Evolutionary conservation across 2,113 vertebrate species (phyloP), one percentile per base, ranked within the genome.

Genomic region (Bostrychus sinensis): DNA sequence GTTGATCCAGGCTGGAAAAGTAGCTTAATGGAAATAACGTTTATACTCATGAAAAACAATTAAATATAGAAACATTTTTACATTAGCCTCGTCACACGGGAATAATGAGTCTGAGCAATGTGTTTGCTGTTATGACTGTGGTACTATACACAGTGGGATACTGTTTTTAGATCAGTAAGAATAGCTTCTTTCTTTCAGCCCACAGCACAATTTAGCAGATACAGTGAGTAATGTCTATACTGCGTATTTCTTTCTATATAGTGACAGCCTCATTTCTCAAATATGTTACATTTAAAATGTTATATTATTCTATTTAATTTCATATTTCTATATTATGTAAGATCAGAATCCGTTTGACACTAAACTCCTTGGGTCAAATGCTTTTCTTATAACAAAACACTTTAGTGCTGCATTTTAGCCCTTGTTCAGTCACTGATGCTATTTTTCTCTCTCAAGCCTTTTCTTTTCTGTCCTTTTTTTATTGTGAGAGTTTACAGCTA

Each of bases 381-480:
- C 7, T 30, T 30, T 30, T 30, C 4, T 30, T 3, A 7, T 7
- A 30, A 30, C 28, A 30, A 30, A 7, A 30, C 28, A 30, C 28
- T 30, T 30, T 7, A 30, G 28, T 4, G 28, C 28, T 30, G 3
- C 7, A 30, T 30, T 30, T 30, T 30, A 30, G 7, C 28, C 28
- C 28, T 30, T 32, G 30, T 32, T 5, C 30, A 32, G 30, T 32
- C 30, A 32, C 30, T 32, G 30, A 32, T 32, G 30, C 30, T 32
- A 8, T 32, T 7, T 32, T 26, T 56, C 42, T 6, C 37, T 12
- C 10, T 37, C 0, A 61, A 68, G 75, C 51, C 61, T 62, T 66
- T 65, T 76, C 55, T 50, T 62, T 79, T 83, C 58, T 62, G 62
- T n/a, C 32, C 32, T 80, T 81, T 87, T 87, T 83, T 76, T n/a